Evolutionary conservation across 37 sponge, comb jelly and placozoan species (phyloP).

Genomic region (Hexactinellida sp.): DNA sequence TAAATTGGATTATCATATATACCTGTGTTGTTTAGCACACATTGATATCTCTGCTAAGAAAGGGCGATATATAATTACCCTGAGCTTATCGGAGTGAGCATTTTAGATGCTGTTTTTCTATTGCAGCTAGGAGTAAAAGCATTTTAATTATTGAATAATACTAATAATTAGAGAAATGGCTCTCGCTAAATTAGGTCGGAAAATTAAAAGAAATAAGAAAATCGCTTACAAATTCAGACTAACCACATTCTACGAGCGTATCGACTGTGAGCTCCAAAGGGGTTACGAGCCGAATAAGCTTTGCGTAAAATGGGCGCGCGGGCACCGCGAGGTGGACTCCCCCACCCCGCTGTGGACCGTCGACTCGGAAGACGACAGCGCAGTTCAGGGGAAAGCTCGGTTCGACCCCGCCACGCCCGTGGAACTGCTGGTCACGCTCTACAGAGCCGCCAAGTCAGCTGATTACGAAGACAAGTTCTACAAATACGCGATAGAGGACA

Average conservation of each 20-base stretch:
- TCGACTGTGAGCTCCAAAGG: background rate
- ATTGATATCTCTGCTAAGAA: too few relatives aligned
- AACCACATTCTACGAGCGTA: background rate
- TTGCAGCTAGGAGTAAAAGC: too few relatives aligned
- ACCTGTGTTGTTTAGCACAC: too few relatives aligned
- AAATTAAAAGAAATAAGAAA: background rate
- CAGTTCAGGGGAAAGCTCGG: background rate
- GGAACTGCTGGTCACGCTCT: background rate
- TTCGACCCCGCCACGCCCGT: background rate
- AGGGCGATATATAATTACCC: too few relatives aligned
- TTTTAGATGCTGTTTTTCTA: too few relatives aligned
- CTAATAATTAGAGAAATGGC: too few relatives aligned
- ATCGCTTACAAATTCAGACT: background rate
- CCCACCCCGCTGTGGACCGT: background rate
- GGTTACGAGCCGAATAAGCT: background rate
- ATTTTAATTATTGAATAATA: too few relatives aligned
- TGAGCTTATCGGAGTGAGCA: too few relatives aligned
- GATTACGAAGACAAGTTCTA: background rate
- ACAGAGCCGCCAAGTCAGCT: background rate
- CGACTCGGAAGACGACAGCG: background rate
- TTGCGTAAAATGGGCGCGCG: background rate
- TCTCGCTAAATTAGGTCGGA: background rate
- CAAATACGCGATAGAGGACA: background rate
- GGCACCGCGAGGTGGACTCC: background rate
- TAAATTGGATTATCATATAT: too few relatives aligned